phyloP scores from a whole-genome alignment of 2,888 invertebrate species.

The Balanococcus diminutus region DNA sequence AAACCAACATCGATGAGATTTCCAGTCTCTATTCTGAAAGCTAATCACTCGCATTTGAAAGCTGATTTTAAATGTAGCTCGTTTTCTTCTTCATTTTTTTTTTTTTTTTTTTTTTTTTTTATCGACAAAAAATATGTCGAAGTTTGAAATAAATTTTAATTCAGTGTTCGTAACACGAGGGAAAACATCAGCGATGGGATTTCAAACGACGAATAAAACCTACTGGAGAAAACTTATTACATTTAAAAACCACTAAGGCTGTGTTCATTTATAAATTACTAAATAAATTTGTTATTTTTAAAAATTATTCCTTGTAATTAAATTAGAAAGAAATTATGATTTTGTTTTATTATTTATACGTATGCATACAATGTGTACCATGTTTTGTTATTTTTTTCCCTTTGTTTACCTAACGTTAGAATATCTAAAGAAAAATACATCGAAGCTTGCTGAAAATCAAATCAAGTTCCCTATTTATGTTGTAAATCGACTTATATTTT shows the following conservation, averaged over 20 bases:
- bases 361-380: constrained; percentile 24
- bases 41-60: background rate
- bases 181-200: background rate
- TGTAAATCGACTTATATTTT: too few species aligned
- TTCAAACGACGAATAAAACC: background rate
- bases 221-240: background rate
- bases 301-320: background rate
- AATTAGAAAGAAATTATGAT: background rate
- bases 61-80: background rate
- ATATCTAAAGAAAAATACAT: background rate
- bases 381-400: background rate
- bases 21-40: background rate
- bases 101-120: background rate
- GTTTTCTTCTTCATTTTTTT: background rate
- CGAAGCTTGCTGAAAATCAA: background rate
- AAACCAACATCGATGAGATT: background rate
- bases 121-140: background rate
- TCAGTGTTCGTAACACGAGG: background rate
- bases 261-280: constrained; percentile 47
- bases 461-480: background rate
- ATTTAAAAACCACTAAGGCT: constrained; percentile 39
- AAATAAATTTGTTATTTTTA: constrained; percentile 2
- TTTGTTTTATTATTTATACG: background rate
- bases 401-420: background rate
- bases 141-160: too few species aligned